Conservation (phyloP, 1,140 invertebrate species). For the Nasonia giraulti region DNA sequence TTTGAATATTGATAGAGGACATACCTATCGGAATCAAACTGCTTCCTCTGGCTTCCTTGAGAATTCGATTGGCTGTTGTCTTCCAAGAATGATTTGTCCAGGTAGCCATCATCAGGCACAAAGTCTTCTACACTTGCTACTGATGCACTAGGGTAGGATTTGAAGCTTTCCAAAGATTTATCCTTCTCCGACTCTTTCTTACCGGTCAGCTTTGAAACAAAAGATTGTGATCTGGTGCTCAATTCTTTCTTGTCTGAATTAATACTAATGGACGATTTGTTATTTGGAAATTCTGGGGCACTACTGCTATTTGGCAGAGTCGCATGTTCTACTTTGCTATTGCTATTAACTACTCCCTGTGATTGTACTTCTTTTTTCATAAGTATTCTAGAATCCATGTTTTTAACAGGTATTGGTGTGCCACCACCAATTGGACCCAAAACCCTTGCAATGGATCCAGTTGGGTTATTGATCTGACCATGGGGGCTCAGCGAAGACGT, state of each 20-base stretch:
- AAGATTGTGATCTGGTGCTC: conserved; percentile 59
- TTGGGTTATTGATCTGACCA: conserved; percentile 44
- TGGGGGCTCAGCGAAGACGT: conserved; percentile 67
- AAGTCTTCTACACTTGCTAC: conserved; percentile 88
- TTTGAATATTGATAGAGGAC: background rate
- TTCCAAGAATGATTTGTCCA: conserved; percentile 89
- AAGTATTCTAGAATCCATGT: conserved; percentile 59
- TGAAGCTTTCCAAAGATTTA: conserved; percentile 53
- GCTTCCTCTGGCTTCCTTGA: conserved; percentile 71
- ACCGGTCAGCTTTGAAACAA: conserved; percentile 65
- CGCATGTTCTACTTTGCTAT: conserved; percentile 23
- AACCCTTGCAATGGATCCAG: conserved; percentile 62
- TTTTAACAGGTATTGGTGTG: conserved; percentile 71
- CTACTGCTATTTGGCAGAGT: conserved; percentile 28
- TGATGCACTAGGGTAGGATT: conserved; percentile 54
- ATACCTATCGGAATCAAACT: conserved; percentile 79
- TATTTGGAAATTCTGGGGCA: conserved; percentile 30
- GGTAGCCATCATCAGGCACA: conserved; percentile 84
- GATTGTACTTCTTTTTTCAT: conserved; percentile 60
- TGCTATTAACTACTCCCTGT: background rate
- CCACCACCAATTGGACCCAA: conserved; percentile 71
- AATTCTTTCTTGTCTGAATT: conserved; percentile 59
- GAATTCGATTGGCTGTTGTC: conserved; percentile 76
- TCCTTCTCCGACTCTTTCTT: conserved; percentile 53
- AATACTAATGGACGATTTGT: conserved; percentile 42